These are phyloP conservation scores for Glaucopsyche alexis DNA, from an alignment of 2,888 invertebrate genomes.

Conservation along the genomic window DNA sequence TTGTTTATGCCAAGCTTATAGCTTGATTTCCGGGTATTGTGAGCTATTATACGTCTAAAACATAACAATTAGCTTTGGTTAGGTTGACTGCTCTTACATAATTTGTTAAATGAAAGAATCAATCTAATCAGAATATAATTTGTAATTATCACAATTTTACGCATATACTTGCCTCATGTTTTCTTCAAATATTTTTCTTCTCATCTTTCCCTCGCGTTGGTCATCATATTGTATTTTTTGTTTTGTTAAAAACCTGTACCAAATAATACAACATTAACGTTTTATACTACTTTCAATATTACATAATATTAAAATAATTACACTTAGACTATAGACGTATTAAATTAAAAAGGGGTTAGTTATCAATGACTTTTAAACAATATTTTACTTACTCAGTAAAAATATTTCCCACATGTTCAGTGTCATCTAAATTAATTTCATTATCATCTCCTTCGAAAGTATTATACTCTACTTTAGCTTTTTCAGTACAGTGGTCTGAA, in stretches of 20 bases:
- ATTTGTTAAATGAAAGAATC: no score
- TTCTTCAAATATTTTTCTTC: not conserved
- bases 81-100: not conserved
- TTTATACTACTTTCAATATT: no score
- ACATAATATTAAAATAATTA: no score
- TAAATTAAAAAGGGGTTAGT: no score
- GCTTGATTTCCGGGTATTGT: slow-evolving; percentile 52
- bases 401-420: not conserved
- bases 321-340: no score
- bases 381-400: not conserved
- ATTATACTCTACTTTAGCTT: not conserved
- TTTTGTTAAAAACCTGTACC: not conserved
- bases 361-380: no score
- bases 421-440: slow-evolving; percentile 3
- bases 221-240: not conserved
- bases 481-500: slow-evolving; percentile 14
- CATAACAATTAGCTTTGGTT: not conserved
- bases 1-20: slow-evolving; percentile 58
- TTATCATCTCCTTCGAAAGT: not conserved
- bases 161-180: not conserved
- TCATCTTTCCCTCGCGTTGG: not conserved
- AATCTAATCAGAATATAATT: no score
- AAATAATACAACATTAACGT: not conserved
- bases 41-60: slow-evolving; percentile 41
- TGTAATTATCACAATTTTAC: no score